Evolutionary conservation across 2,797 vertebrate species (phyloP).

Genomic region (Poeciliopsis turneri): DNA sequence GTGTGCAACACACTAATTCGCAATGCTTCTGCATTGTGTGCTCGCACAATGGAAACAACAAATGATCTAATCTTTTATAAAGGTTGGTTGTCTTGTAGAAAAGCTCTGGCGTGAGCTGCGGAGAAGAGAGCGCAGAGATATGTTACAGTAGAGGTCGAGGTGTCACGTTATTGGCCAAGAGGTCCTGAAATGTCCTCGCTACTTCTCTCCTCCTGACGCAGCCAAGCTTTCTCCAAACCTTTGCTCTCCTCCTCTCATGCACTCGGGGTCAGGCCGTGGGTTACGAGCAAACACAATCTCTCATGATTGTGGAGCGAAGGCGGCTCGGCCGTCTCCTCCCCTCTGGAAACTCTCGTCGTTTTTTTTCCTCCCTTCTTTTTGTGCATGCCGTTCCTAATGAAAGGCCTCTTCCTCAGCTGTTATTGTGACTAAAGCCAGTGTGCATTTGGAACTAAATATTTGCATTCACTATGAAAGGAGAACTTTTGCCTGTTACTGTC

Average conservation of each 20-base stretch:
- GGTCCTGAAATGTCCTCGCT: background rate
- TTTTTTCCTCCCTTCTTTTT: no score
- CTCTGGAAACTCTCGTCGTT: background rate
- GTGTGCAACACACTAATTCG: background rate
- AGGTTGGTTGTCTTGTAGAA: background rate
- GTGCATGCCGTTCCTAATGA: background rate
- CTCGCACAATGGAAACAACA: background rate
- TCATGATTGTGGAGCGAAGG: background rate
- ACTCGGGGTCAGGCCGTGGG: background rate
- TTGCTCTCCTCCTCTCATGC: background rate
- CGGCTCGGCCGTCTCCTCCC: background rate
- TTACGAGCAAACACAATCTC: background rate
- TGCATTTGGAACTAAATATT: background rate
- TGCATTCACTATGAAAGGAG: background rate
- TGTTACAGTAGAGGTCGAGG: background rate
- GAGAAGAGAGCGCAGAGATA: background rate
- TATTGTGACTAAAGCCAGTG: background rate
- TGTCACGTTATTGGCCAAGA: background rate
- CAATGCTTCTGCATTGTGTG: background rate
- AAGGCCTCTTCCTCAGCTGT: background rate
- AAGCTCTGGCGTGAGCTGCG: background rate
- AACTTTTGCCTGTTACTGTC: background rate
- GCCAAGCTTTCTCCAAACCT: background rate
- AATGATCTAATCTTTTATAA: background rate
- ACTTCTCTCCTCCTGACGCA: background rate